These are phyloP conservation scores for Halisarca cf. caerulea DNA, from an alignment of 37 sponge, comb jelly and placozoan species.

Conservation along the genomic window DNA sequence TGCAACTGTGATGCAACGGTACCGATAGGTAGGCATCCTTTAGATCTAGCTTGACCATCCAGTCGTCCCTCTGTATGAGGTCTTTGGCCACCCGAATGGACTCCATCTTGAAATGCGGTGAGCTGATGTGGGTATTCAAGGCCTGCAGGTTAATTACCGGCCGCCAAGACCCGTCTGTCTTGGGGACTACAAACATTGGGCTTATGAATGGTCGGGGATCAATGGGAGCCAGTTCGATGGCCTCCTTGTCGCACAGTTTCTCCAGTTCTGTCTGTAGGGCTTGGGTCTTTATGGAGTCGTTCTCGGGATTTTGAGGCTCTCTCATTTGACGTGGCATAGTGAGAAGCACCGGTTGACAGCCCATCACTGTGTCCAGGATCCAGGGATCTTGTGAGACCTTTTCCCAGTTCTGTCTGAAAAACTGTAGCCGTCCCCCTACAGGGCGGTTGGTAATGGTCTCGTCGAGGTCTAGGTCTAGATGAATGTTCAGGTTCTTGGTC, in stretches of 20 bases:
- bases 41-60: no score
- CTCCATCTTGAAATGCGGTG: conserved; percentile 40
- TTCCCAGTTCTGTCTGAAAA: conserved; percentile 9
- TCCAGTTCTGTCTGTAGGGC: neutral
- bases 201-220: neutral
- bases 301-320: neutral
- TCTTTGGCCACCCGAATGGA: conserved; percentile 27
- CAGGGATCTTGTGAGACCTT: conserved; percentile 27
- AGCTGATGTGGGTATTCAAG: conserved; percentile 10
- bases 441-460: neutral
- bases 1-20: no score
- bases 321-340: neutral
- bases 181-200: conserved; percentile 8
- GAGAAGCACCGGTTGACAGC: conserved; percentile 3
- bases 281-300: neutral
- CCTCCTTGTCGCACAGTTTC: no score
- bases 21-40: no score
- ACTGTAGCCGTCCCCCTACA: neutral
- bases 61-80: no score
- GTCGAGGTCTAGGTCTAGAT: no score
- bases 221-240: neutral
- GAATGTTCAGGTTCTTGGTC: no score
- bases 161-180: conserved; percentile 35
- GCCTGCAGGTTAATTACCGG: conserved; percentile 33
- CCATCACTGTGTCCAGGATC: conserved; percentile 18